A percentile compares a stretch with the other conserved stretches of the same genome.
Evolutionary conservation across 2,888 invertebrate species (phyloP).

Genomic region (Gymnosoma rotundatum): DNA sequence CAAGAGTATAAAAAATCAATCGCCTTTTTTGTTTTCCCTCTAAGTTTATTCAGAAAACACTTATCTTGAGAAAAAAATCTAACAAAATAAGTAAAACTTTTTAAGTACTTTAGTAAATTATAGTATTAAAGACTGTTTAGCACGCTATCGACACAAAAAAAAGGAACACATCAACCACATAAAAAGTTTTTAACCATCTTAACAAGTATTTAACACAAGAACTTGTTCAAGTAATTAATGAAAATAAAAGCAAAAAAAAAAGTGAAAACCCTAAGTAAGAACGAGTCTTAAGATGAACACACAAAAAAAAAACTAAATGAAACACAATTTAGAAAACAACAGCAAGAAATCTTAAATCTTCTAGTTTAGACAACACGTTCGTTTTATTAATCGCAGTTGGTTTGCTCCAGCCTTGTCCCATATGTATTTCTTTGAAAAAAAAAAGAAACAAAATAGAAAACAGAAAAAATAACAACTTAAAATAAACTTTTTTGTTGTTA

Average conservation of each 20-base stretch:
- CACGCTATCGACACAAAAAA: constrained; percentile 40
- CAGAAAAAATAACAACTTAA: too few species aligned
- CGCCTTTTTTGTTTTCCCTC: too few species aligned
- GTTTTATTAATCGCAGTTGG: constrained; percentile 21
- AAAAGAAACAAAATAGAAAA: background rate
- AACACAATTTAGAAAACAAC: constrained; percentile 7
- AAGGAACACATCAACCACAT: background rate
- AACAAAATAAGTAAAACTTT: background rate
- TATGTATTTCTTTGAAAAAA: background rate
- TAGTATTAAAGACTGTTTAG: constrained; percentile 52
- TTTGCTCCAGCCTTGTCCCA: constrained; percentile 6
- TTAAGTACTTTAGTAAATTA: constrained; percentile 18
- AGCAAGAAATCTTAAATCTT: constrained; percentile 28
- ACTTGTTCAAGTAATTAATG: constrained; percentile 64
- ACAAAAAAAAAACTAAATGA: background rate
- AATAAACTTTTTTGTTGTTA: too few species aligned
- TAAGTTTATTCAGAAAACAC: background rate
- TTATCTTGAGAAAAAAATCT: background rate
- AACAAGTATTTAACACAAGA: constrained; percentile 52
- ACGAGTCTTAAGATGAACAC: background rate
- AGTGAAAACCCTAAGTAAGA: background rate
- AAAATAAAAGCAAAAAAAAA: constrained; percentile 36
- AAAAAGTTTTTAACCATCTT: constrained; percentile 42
- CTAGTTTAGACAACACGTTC: constrained; percentile 27
- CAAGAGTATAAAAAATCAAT: too few species aligned